These are phyloP conservation scores for Typhlichthys eigenmanni DNA, from an alignment of 2,797 vertebrate genomes.

Conservation along the genomic window DNA sequence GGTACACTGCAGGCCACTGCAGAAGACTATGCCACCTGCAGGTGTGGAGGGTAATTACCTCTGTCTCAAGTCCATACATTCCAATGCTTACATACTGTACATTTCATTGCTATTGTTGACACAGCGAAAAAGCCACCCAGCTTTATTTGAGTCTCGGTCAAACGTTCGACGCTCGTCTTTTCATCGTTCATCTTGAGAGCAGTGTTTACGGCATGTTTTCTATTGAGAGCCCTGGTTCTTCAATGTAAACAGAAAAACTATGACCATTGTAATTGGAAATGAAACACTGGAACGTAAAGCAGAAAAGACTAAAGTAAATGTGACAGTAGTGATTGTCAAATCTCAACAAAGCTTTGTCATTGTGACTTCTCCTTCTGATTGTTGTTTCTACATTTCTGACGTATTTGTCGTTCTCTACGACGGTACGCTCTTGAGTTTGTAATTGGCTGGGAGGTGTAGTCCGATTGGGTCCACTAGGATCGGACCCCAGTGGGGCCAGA, in stretches of 20 bases:
- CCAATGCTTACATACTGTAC: slow-evolving; percentile 65
- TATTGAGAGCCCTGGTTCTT: slow-evolving; percentile 66
- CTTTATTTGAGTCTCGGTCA: slow-evolving; percentile 43
- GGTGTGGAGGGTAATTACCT: slow-evolving; percentile 54
- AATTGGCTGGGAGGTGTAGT: slow-evolving; percentile 28
- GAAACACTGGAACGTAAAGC: slow-evolving; percentile 63
- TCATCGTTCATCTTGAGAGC: slow-evolving; percentile 31
- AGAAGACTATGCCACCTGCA: slow-evolving; percentile 40
- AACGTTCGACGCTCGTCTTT: slow-evolving; percentile 14
- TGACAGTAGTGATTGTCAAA: slow-evolving; percentile 96
- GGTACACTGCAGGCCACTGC: slow-evolving; percentile 56
- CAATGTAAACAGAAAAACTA: slow-evolving; percentile 47
- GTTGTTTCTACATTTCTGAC: slow-evolving; percentile 65
- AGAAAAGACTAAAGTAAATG: slow-evolving; percentile 76
- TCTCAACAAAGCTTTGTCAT: slow-evolving; percentile 90
- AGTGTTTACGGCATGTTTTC: slow-evolving; percentile 49
- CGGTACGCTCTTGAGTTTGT: slow-evolving; percentile 41
- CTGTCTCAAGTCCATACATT: slow-evolving; percentile 75
- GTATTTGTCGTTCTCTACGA: slow-evolving; percentile 42
- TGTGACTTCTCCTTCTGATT: slow-evolving; percentile 75
- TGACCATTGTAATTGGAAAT: slow-evolving; percentile 49
- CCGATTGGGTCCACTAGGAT: slow-evolving; percentile 83
- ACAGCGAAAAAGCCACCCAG: slow-evolving; percentile 67
- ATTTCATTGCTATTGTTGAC: slow-evolving; percentile 70
- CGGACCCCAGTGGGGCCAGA: slow-evolving; percentile 90